These are phyloP conservation scores for Thaumatotibia leucotreta DNA, from an alignment of 1,140 invertebrate genomes.

Conservation along the genomic window DNA sequence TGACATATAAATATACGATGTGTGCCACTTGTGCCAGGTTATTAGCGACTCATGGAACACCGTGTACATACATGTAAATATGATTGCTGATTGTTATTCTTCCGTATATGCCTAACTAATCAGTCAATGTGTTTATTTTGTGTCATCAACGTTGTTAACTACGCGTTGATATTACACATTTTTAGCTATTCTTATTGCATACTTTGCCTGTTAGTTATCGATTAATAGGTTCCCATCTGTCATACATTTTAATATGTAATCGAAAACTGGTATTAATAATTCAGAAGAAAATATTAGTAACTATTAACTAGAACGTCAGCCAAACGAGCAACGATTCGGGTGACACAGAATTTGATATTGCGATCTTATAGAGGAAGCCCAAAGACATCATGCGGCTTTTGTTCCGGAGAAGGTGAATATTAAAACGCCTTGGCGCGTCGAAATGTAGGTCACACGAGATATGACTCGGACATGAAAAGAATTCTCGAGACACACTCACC, in stretches of 20 bases:
- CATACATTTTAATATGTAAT: neutral
- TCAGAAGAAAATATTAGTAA: neutral
- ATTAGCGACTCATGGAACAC: no score
- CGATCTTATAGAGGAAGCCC: neutral
- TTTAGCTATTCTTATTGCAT: no score
- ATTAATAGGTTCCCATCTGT: neutral
- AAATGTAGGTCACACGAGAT: slow-evolving; percentile 28
- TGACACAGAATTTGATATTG: neutral
- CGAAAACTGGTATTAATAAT: neutral
- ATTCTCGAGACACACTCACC: slow-evolving; percentile 23
- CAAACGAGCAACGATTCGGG: neutral
- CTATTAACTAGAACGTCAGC: neutral
- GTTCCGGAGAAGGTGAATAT: neutral
- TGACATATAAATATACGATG: no score
- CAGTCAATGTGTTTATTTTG: no score
- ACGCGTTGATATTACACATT: no score
- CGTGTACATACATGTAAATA: no score
- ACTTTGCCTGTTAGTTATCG: neutral
- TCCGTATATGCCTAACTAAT: no score
- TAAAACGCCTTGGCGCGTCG: neutral
- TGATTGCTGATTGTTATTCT: no score
- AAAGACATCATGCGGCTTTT: neutral
- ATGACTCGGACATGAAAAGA: slow-evolving; percentile 11
- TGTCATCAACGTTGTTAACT: no score
- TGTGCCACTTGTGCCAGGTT: no score